These are phyloP conservation scores for Cryptosula pallasiana DNA, from an alignment of 2,888 invertebrate genomes.

Conservation along the genomic window DNA sequence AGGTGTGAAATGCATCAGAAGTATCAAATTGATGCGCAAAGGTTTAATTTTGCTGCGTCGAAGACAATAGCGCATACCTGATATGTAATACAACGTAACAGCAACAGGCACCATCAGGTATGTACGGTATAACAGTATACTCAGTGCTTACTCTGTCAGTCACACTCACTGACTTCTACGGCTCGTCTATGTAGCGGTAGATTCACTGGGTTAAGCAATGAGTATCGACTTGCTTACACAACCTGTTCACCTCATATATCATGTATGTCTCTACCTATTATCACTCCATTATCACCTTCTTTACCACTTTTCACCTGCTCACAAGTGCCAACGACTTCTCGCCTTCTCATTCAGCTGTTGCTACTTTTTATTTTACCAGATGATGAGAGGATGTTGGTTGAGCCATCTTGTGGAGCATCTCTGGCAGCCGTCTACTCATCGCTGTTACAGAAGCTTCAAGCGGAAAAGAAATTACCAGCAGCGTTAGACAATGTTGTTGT, in stretches of 20 bases:
- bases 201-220: background rate
- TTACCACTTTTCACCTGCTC: background rate
- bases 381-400: conserved; percentile 56
- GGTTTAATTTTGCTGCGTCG: background rate
- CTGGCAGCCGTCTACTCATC: conserved; percentile 54
- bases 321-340: background rate
- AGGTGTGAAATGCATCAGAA: conserved; percentile 7
- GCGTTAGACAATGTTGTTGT: conserved; percentile 48
- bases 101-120: background rate
- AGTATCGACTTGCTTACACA: too few relatives aligned
- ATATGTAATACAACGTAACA: background rate
- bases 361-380: conserved; percentile 39
- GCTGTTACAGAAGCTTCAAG: conserved; percentile 41
- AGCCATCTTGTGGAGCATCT: conserved; percentile 57
- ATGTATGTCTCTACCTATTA: too few relatives aligned
- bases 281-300: background rate
- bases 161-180: background rate
- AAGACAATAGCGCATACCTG: background rate
- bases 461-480: conserved; percentile 36
- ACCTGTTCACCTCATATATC: too few relatives aligned
- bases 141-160: conserved; percentile 2
- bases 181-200: background rate
- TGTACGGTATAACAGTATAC: too few relatives aligned
- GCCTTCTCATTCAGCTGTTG: conserved; percentile 7
- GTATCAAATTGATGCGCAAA: background rate